Base-by-base conservation (phyloP, 2,113 vertebrate species). In the Sinosuthora webbiana region DNA sequence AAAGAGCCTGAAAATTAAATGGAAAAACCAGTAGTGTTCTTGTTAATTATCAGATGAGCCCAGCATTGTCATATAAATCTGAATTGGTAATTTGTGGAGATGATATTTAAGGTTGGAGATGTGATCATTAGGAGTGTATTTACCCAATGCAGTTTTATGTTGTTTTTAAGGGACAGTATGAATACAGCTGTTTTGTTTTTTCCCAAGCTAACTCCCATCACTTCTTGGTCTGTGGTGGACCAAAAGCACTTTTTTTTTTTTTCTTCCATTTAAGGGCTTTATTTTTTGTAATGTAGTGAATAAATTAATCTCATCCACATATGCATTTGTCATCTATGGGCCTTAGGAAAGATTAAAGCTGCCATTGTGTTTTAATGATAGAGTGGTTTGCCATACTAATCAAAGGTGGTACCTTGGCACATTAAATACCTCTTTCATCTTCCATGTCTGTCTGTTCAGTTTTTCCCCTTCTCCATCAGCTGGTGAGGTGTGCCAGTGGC, bases 191-290 rank as follows among this genome's bases (percentile, higher is more conserved):
- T 7, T 63, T 42, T 49, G 16, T 60, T 31, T 77, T 15, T 37
- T 6, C 11, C 19, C 27, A n/a, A n/a, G n/a, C n/a, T n/a, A n/a
- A n/a, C n/a, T n/a, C n/a, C n/a, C n/a, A n/a, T n/a, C n/a, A n/a
- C n/a, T n/a, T n/a, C n/a, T n/a, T n/a, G n/a, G n/a, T n/a, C n/a
- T 0, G 0, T 31, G 12, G 9, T 47, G 45, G 6, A 56, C 42
- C 17, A 83, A 62, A 84, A 56, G 1, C 10, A 4, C 14, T 5
- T 28, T 13, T 25, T 44, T 31, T 42, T 41, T 64, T 45, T n/a
- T n/a, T n/a, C n/a, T n/a, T 2, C 5, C 13, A 39, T 47, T 64
- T 63, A 55, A 64, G 13, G 3, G 4, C 4, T 74, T 49, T 7
- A 9, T 64, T 62, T 74, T 79, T 65, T 55, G 33, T n/a, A 49